Base-by-base conservation (phyloP, 2,888 invertebrate genomes). In the Clitarchus hookeri region DNA sequence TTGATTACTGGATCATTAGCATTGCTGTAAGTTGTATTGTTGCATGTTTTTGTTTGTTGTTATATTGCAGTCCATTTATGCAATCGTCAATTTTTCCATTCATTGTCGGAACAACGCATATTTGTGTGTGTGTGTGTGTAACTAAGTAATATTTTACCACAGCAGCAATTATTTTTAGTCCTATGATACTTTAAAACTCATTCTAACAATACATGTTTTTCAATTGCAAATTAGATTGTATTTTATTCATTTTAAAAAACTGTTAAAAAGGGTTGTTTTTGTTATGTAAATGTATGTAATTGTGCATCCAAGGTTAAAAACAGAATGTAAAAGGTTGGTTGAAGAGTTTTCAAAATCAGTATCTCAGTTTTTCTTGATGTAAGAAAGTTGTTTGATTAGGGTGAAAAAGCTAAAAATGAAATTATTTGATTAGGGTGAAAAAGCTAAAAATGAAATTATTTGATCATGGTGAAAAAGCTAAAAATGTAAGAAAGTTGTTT, bases 1-100 rank as follows among this genome's bases (percentile, higher is more conserved):
- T 82, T 82, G 27, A 82, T 13, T 65, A 19, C n/a, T 65, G 23
- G n/a, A 65, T 65, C 65, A 19, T 65, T 65, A 65, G 65, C 16
- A 9, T 82, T 82, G 82, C 82, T 82, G 27, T 19, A 82, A 36
- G 36, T 36, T 36, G 4, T 82, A 36, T 27, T 82, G 27, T 82
- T 27, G 36, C 82, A 27, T 82, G 82, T 36, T 44, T 36, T 36
- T 36, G 27, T 82, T 82, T 13, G 82, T 82, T 82, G 65, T 65
- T 65, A 65, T 65, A 65, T 65, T n/a, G 65, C 65, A 65, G 65
- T 65, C 65, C 65, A 65, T 11, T 65, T 65, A 65, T 65, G 65
- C 65, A 65, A 65, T 65, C 16, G 65, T 65, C 8, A 13, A 11
- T 16, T n/a, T 65, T 65, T 65, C 65, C 65, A 65, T 65, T 65